Evolutionary conservation across 2,113 vertebrate species (phyloP), one percentile per base, ranked within the genome.

Genomic region (Xyrauchen texanus): DNA sequence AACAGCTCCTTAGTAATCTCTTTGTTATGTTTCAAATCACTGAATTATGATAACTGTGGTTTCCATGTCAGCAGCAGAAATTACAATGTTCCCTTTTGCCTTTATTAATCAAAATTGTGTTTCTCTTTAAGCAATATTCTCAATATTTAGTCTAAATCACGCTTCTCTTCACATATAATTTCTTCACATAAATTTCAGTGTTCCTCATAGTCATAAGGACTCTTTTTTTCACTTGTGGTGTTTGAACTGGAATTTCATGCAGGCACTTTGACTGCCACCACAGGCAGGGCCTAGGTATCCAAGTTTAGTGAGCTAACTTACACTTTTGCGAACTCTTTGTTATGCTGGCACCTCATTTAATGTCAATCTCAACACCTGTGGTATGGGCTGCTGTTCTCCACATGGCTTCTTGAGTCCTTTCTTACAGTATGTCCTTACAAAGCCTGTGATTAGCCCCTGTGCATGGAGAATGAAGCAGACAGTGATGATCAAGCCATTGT

Each of bases 1-100:
- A 65, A 65, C 63, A 45, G 42, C 12, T 65, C 44, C 62, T 64
- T 65, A 45, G 12, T 65, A 46, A 66, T 66, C 21, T 34, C 21
- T n/a, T n/a, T 34, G 21, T 34, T 34, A 34, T 34, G 21, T 34
- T 34, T 34, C 21, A 34, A 1, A 34, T 34, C 21, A 34, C 21
- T 34, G 21, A 34, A 34, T 34, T 34, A 34, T 34, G 49, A 53
- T 68, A 69, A 34, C 21, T 34, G 21, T 1, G 21, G 21, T 34
- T 34, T 34, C 21, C 3, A 51, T 16, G 7, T 16, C 13, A 10
- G 44, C 49, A 69, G 16, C 9, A 11, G 5, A 69, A 34, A 1
- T 34, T 34, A 34, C 21, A 34, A 34, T 34, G 21, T 34, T 34
- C 21, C 21, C 21, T 34, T 34, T 34, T 34, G 21, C 21, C 21